These are phyloP conservation scores for Cichlasoma orientale DNA, from an alignment of 2,797 vertebrate species.

Conservation along the genomic window DNA sequence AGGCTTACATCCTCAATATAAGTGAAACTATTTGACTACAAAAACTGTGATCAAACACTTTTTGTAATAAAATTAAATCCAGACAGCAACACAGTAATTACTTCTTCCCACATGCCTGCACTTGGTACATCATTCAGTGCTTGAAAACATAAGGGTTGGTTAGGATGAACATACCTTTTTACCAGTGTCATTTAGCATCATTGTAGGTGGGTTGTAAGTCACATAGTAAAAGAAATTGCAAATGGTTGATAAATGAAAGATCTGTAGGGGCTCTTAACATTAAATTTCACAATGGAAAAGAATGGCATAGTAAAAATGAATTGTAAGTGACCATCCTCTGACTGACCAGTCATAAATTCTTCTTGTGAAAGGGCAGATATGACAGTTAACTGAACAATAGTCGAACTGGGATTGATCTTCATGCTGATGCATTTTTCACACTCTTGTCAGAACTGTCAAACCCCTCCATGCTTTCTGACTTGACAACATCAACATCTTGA, in stretches of 20 bases:
- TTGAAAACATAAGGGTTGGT: neutral
- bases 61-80: too few relatives aligned
- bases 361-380: conserved; percentile 72
- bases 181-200: conserved; percentile 18
- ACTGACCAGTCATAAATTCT: conserved; percentile 67
- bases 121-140: neutral
- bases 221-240: neutral
- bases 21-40: too few relatives aligned
- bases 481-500: conserved; percentile 77
- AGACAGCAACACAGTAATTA: conserved; percentile 37
- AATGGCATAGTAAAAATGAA: conserved; percentile 61
- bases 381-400: conserved; percentile 71
- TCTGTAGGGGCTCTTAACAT: conserved; percentile 25
- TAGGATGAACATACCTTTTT: conserved; percentile 22
- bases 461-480: conserved; percentile 61
- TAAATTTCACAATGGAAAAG: conserved; percentile 47
- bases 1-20: too few relatives aligned
- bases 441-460: conserved; percentile 76
- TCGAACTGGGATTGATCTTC: conserved; percentile 75
- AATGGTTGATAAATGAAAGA: conserved; percentile 32
- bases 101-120: conserved; percentile 42
- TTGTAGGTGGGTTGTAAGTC: conserved; percentile 5
- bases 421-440: conserved; percentile 70
- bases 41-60: too few relatives aligned
- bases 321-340: conserved; percentile 42